Conservation (phyloP, 2,113 vertebrate genomes). For the Chauna torquata region DNA sequence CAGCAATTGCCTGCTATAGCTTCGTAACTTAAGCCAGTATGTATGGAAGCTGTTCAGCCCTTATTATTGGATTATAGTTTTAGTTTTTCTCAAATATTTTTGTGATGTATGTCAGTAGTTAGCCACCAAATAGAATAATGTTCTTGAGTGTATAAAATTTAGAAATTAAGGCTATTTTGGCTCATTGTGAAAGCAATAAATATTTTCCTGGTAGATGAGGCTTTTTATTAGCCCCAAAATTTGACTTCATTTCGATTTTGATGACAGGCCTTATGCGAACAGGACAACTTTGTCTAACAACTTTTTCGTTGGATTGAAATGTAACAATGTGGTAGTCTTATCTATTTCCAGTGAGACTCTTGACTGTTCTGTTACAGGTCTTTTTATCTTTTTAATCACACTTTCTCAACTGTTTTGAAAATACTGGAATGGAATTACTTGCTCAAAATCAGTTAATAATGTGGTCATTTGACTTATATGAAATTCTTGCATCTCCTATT, state of each 20-base stretch:
- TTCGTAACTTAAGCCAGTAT: neutral
- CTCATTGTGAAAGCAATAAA: neutral
- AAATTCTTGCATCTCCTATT: slow-evolving; percentile 2
- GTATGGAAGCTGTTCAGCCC: neutral
- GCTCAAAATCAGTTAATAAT: neutral
- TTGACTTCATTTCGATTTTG: neutral
- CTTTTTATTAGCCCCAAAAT: neutral
- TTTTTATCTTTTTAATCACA: neutral
- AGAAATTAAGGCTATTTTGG: neutral
- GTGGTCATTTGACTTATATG: neutral
- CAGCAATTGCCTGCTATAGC: neutral
- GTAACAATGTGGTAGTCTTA: neutral
- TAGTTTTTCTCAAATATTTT: neutral
- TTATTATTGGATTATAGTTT: neutral
- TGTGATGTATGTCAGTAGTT: neutral
- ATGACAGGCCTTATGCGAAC: neutral
- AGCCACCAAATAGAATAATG: neutral
- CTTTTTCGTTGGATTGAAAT: neutral
- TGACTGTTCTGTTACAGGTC: neutral
- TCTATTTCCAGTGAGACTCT: neutral
- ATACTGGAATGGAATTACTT: neutral
- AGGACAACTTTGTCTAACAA: neutral
- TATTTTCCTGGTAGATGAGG: neutral
- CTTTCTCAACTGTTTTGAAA: neutral
- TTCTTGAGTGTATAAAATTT: neutral